These are phyloP conservation scores for Rhinichthys osculus DNA, from an alignment of 2,797 vertebrate species.

Conservation along the genomic window DNA sequence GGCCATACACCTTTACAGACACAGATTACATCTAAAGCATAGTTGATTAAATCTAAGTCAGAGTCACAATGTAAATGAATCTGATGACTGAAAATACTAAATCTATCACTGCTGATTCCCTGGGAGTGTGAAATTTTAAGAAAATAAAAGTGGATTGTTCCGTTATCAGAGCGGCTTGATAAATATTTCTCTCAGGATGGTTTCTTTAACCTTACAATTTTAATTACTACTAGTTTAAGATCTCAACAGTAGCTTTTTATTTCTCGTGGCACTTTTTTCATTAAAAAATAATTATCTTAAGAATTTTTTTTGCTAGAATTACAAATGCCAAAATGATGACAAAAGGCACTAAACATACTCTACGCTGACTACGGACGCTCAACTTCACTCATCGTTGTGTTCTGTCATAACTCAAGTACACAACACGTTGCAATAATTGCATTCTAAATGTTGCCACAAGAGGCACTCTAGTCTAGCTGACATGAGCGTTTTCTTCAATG, in stretches of 20 bases:
- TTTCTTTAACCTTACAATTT: neutral
- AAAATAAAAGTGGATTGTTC: constrained; percentile 12
- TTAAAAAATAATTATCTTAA: no score
- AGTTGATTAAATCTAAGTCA: no score
- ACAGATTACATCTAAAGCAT: no score
- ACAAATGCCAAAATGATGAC: neutral
- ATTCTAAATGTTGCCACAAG: neutral
- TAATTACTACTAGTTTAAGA: constrained; percentile 7
- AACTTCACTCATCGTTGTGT: neutral
- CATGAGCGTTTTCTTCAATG: neutral
- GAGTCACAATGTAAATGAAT: no score
- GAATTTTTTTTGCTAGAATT: no score
- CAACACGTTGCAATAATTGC: neutral
- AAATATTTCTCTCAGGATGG: constrained; percentile 12
- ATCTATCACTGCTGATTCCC: neutral
- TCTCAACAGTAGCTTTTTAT: neutral
- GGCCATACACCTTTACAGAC: no score
- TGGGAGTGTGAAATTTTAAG: constrained; percentile 14
- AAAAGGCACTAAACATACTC: neutral
- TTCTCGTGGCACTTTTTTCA: no score
- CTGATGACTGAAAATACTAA: no score
- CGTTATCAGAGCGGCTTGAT: constrained; percentile 9
- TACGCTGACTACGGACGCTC: neutral
- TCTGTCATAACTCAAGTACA: neutral
- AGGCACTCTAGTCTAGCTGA: neutral